Conservation (phyloP, 2,113 vertebrate genomes). For the Brachyhypopomus occidentalis region DNA sequence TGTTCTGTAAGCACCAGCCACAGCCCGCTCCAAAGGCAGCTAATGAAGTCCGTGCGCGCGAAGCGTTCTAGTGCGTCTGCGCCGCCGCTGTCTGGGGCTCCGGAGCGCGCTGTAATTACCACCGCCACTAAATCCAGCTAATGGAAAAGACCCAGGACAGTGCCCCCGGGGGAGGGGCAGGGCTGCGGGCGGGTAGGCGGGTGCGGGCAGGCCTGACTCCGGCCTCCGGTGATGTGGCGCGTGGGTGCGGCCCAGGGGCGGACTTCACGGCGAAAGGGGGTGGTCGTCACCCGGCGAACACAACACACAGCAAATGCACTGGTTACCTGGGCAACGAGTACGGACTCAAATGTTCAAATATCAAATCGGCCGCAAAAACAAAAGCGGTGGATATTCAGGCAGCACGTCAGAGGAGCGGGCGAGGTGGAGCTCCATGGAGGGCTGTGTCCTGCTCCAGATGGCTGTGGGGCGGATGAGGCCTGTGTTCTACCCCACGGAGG, state of each 20-base stretch:
- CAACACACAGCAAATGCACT: not conserved
- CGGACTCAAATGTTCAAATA: no score
- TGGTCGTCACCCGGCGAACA: not conserved
- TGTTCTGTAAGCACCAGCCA: constrained; percentile 13
- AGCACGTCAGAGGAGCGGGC: no score
- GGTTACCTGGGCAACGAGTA: no score
- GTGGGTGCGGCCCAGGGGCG: not conserved
- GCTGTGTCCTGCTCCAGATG: not conserved
- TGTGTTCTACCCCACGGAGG: not conserved
- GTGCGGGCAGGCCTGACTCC: not conserved
- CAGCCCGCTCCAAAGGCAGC: constrained; percentile 26
- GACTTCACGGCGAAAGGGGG: not conserved
- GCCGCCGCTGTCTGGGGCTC: constrained; percentile 32
- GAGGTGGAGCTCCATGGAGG: not conserved
- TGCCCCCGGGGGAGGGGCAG: constrained; percentile 14
- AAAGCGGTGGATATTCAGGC: no score
- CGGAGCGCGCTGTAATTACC: constrained; percentile 50
- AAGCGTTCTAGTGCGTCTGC: not conserved
- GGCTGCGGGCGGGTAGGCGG: not conserved
- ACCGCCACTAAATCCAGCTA: constrained; percentile 46
- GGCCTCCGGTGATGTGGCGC: not conserved
- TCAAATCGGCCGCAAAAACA: no score
- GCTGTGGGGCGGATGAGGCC: not conserved
- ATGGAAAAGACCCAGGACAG: constrained; percentile 39
- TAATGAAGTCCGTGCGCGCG: constrained; percentile 47